These are phyloP conservation scores for Trachelus iudaicus DNA, from an alignment of 2,888 invertebrate species.

Conservation along the genomic window DNA sequence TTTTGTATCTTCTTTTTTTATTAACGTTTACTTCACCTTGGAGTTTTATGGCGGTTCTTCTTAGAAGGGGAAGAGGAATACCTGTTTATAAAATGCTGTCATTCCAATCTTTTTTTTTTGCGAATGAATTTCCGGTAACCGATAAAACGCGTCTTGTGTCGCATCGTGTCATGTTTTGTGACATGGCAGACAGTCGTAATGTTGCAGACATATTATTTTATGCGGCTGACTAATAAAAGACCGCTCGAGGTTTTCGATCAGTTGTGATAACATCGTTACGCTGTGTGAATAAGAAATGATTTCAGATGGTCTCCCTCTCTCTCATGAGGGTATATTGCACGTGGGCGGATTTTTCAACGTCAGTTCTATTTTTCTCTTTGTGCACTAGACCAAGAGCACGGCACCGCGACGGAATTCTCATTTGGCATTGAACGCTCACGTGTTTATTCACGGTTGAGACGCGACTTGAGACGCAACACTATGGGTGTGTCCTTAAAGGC, in stretches of 20 bases:
- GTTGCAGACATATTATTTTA: neutral
- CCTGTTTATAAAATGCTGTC: neutral
- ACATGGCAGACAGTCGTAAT: neutral
- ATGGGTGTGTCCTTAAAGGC: slow-evolving; percentile 16
- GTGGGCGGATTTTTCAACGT: neutral
- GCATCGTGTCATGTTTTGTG: neutral
- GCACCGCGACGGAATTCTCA: neutral
- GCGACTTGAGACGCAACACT: slow-evolving; percentile 37
- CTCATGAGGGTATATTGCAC: neutral
- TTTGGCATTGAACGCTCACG: slow-evolving; percentile 42
- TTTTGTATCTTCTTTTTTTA: neutral
- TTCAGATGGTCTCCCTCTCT: neutral
- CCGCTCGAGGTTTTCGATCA: neutral
- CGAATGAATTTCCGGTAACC: neutral
- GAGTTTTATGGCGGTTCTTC: neutral
- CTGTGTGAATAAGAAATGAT: neutral
- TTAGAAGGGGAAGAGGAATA: neutral
- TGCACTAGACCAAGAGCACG: neutral
- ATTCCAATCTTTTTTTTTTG: neutral
- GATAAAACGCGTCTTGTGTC: neutral
- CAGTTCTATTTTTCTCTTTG: neutral
- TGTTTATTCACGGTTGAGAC: slow-evolving; percentile 42
- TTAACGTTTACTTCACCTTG: neutral
- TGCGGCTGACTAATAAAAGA: neutral
- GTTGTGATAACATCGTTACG: neutral